Evolutionary conservation across 2,888 invertebrate genomes (phyloP).

Genomic region (Balanococcus diminutus): DNA sequence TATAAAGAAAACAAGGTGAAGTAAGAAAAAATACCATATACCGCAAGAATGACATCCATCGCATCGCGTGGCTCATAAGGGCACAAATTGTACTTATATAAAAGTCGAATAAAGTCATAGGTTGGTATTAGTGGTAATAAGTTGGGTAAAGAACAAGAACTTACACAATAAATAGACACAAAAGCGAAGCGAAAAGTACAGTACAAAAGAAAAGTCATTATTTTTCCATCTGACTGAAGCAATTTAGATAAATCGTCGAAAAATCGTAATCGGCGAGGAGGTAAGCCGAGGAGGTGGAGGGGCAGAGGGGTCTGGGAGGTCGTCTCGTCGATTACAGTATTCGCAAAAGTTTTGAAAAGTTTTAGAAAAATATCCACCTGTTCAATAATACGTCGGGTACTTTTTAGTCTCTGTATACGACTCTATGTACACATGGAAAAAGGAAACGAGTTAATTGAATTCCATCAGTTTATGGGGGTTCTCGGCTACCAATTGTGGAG

Average conservation of each 20-base stretch:
- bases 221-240: neutral
- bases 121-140: neutral
- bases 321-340: neutral
- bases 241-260: neutral
- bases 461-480: neutral
- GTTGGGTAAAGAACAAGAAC: neutral
- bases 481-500: too few relatives aligned
- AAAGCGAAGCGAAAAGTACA: neutral
- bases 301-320: too few relatives aligned
- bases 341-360: neutral
- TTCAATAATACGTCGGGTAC: neutral
- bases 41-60: too few relatives aligned
- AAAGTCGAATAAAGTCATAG: too few relatives aligned
- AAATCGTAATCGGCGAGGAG: neutral
- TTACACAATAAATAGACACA: neutral
- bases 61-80: too few relatives aligned
- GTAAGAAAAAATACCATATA: neutral
- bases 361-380: constrained; percentile 16
- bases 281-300: too few relatives aligned
- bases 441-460: constrained; percentile 1
- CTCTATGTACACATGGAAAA: neutral
- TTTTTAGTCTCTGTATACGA: too few relatives aligned
- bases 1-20: neutral
- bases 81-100: too few relatives aligned
- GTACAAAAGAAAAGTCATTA: neutral